These are phyloP conservation scores for Calephelis perditalis DNA, from an alignment of 2,888 invertebrate species.

Conservation along the genomic window DNA sequence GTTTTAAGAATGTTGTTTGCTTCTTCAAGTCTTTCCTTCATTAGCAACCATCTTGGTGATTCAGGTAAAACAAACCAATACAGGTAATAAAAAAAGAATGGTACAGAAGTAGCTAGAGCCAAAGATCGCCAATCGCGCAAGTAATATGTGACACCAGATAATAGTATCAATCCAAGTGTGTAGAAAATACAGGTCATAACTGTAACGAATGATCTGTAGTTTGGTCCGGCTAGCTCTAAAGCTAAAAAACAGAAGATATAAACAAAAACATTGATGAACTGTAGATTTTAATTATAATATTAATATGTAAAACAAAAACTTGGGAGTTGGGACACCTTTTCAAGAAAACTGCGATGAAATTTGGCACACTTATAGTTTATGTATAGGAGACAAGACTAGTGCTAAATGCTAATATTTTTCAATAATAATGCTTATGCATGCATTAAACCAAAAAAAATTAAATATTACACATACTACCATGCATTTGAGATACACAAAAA, in stretches of 20 bases:
- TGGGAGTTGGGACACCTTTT: too few species aligned
- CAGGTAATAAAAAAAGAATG: slow-evolving; percentile 89
- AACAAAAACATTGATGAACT: too few species aligned
- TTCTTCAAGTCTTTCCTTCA: slow-evolving; percentile 88
- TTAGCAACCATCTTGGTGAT: slow-evolving; percentile 94
- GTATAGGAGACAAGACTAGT: too few species aligned
- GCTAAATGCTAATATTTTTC: too few species aligned
- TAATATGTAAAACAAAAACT: too few species aligned
- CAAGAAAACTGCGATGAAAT: too few species aligned
- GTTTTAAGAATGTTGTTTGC: slow-evolving; percentile 87
- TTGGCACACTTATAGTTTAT: too few species aligned
- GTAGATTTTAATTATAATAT: too few species aligned
- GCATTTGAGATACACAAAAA: too few species aligned
- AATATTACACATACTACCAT: too few species aligned
- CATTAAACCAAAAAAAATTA: too few species aligned
- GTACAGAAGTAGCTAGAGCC: slow-evolving; percentile 88
- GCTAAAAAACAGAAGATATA: slow-evolving; percentile 68
- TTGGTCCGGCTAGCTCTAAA: slow-evolving; percentile 93
- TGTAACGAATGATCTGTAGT: slow-evolving; percentile 93
- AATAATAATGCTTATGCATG: too few species aligned
- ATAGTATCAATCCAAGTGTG: slow-evolving; percentile 89
- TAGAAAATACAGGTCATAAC: slow-evolving; percentile 95
- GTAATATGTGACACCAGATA: slow-evolving; percentile 90
- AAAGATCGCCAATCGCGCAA: slow-evolving; percentile 90
- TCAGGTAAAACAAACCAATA: slow-evolving; percentile 94